A percentile compares a stretch with the other conserved stretches of the same genome.
phyloP scores from a whole-genome alignment of 1,140 invertebrate genomes.

The Condylostylus longicornis region DNA sequence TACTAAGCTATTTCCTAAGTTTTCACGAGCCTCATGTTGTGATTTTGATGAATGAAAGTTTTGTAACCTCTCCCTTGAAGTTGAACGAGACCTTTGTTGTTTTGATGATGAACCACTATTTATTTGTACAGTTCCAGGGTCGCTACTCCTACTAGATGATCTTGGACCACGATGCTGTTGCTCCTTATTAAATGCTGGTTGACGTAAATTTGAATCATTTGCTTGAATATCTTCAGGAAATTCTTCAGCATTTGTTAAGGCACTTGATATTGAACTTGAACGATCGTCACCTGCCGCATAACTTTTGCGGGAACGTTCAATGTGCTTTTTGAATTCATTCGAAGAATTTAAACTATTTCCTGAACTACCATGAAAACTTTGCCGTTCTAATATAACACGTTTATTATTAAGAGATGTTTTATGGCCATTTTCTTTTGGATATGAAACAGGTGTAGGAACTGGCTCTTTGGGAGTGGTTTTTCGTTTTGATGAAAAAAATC shows the following conservation, averaged over 20 bases:
- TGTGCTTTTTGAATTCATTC: constrained; percentile 7
- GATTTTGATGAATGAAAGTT: neutral
- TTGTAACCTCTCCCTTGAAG: neutral
- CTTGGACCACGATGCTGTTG: constrained; percentile 2
- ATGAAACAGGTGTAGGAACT: constrained; percentile 6
- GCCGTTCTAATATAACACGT: constrained; percentile 19
- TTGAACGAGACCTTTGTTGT: neutral
- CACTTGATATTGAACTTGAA: constrained; percentile 11
- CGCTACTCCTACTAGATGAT: constrained; percentile 3
- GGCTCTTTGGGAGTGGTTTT: constrained; percentile 19
- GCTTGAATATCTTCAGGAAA: constrained; percentile 1
- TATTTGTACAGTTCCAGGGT: neutral
- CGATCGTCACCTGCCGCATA: constrained; percentile 9
- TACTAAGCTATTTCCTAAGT: neutral
- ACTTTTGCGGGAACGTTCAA: constrained; percentile 7
- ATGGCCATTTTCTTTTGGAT: constrained; percentile 5
- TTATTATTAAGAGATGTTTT: constrained; percentile 12
- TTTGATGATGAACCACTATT: neutral
- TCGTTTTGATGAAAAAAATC: constrained; percentile 19
- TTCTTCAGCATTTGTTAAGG: constrained; percentile 10
- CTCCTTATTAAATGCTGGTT: neutral
- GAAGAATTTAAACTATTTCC: constrained; percentile 3
- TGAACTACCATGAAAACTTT: constrained; percentile 11
- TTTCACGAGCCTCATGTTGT: neutral
- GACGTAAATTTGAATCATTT: neutral